phyloP scores from a whole-genome alignment of 2,888 invertebrate genomes.

The Onthophagus sagittarius region DNA sequence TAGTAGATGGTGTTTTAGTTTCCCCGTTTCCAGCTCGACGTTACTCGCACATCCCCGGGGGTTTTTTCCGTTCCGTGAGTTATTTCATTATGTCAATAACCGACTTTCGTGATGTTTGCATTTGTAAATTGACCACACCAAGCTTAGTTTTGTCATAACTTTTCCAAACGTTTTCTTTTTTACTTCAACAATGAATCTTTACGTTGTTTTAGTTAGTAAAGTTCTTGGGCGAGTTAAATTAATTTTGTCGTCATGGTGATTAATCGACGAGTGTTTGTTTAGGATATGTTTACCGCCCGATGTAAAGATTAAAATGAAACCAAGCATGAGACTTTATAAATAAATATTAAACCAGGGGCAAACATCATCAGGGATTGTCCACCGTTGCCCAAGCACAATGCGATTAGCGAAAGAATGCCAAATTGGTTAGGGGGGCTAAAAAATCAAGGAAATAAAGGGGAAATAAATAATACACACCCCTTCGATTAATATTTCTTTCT shows the following conservation, averaged over 20 bases:
- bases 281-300: slow-evolving; percentile 44
- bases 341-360: slow-evolving; percentile 30
- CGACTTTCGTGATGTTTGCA: slow-evolving; percentile 20
- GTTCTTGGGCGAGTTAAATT: too few relatives aligned
- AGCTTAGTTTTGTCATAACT: neutral
- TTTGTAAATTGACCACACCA: slow-evolving; percentile 21
- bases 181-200: too few relatives aligned
- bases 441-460: neutral
- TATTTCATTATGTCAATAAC: slow-evolving; percentile 24
- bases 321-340: slow-evolving; percentile 47
- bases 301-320: slow-evolving; percentile 50
- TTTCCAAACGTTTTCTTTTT: neutral
- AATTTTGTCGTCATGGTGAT: slow-evolving; percentile 31
- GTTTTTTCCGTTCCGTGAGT: slow-evolving; percentile 24
- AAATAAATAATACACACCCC: slow-evolving; percentile 22
- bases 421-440: neutral
- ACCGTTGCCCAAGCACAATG: slow-evolving; percentile 41
- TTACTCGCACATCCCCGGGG: slow-evolving; percentile 21
- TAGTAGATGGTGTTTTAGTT: slow-evolving; percentile 40
- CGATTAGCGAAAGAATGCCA: slow-evolving; percentile 37
- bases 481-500: neutral
- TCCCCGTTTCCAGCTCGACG: slow-evolving; percentile 27
- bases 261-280: slow-evolving; percentile 47
- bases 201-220: too few relatives aligned
- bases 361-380: slow-evolving; percentile 32